Evolutionary conservation across 2,113 vertebrate genomes (phyloP).

Genomic region (Mormoops blainvillei): DNA sequence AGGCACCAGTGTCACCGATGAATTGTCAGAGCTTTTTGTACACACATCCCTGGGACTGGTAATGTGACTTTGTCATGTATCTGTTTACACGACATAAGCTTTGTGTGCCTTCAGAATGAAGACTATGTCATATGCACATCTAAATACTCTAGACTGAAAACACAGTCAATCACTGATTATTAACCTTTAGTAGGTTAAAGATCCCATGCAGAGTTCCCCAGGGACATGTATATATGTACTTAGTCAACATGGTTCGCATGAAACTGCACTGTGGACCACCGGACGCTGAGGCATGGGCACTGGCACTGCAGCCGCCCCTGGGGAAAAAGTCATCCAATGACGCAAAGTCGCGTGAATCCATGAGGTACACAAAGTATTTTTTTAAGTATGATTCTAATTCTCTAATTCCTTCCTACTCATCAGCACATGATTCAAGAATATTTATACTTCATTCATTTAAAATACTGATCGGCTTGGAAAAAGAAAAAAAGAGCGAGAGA

Average conservation of each 20-base stretch:
- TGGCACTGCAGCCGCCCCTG: too few species aligned
- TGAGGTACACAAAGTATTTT: background rate
- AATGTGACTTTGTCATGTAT: background rate
- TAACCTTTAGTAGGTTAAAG: background rate
- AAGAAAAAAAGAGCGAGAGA: too few species aligned
- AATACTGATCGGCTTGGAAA: background rate
- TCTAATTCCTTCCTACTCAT: conserved; percentile 3
- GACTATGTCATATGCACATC: background rate
- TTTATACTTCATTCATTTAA: background rate
- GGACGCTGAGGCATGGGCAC: background rate
- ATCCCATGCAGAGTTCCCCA: background rate
- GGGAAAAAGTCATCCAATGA: background rate
- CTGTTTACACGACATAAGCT: background rate
- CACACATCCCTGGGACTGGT: background rate
- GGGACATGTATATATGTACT: background rate
- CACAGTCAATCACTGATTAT: background rate
- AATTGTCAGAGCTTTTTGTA: background rate
- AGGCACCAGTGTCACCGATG: background rate
- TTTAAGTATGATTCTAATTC: background rate
- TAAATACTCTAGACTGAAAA: background rate
- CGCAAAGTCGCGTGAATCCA: background rate
- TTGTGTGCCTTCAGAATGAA: background rate
- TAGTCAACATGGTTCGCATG: background rate
- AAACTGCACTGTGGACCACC: background rate
- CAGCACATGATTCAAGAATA: background rate